phyloP scores from a whole-genome alignment of 2,797 vertebrate genomes.

The Darevskia mixta region DNA sequence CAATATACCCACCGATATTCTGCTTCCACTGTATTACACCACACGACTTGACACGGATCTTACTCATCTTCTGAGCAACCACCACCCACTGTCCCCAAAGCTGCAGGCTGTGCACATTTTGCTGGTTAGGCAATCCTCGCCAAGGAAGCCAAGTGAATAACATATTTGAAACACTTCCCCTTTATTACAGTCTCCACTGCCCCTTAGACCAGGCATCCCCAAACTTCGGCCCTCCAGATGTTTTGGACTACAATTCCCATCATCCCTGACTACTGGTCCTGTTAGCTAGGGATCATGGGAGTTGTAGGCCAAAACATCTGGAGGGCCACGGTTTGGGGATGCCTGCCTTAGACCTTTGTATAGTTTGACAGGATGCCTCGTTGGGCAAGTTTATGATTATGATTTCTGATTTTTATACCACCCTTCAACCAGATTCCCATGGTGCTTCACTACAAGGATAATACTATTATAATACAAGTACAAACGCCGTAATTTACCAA shows the following conservation, averaged over 20 bases:
- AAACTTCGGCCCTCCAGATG: no score
- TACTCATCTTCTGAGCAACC: background rate
- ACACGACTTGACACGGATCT: background rate
- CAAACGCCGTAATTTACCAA: no score
- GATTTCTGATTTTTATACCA: no score
- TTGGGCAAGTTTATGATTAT: background rate
- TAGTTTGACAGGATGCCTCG: background rate
- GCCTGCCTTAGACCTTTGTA: background rate
- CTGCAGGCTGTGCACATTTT: background rate
- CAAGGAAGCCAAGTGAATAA: no score
- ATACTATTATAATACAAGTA: no score
- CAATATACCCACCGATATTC: background rate
- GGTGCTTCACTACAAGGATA: no score
- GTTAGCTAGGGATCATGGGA: no score
- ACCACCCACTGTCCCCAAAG: background rate
- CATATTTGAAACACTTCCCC: background rate
- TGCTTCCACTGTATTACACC: background rate
- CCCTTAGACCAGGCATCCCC: background rate
- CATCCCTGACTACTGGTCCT: no score
- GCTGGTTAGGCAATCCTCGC: background rate
- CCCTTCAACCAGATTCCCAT: no score
- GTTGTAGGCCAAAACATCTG: no score
- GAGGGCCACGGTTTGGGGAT: no score
- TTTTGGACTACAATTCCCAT: no score
- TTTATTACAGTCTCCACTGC: background rate